These are phyloP conservation scores for Cerastis leucographa DNA, from an alignment of 2,888 invertebrate species.

Conservation along the genomic window DNA sequence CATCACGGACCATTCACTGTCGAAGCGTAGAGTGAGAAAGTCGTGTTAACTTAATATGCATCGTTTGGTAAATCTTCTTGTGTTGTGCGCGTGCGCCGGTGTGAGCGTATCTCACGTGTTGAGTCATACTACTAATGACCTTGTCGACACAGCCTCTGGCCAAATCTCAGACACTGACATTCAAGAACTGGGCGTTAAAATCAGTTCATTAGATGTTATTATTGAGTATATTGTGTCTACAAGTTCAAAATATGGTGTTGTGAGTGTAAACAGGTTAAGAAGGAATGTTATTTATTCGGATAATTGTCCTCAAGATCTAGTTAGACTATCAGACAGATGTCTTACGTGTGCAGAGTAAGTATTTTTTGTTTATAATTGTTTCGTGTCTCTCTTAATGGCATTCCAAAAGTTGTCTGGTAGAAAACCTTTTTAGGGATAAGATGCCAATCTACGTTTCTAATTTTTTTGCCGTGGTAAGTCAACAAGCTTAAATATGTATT, in stretches of 20 bases:
- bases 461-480: not conserved
- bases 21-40: slow-evolving; percentile 44
- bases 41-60: slow-evolving; percentile 48
- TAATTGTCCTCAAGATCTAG: slow-evolving; percentile 20
- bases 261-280: slow-evolving; percentile 5
- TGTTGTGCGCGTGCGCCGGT: slow-evolving; percentile 43
- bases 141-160: slow-evolving; percentile 38
- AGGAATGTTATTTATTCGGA: slow-evolving; percentile 39
- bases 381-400: not conserved
- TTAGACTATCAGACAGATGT: slow-evolving; percentile 28
- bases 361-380: not conserved
- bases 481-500: not conserved
- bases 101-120: slow-evolving; percentile 38
- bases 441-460: not conserved
- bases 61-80: slow-evolving; percentile 26
- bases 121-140: slow-evolving; percentile 36
- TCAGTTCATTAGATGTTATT: slow-evolving; percentile 5
- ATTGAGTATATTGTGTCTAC: not conserved
- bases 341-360: slow-evolving; percentile 52
- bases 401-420: not conserved
- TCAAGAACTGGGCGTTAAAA: not conserved
- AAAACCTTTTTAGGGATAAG: not conserved
- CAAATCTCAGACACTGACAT: not conserved
- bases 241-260: not conserved
- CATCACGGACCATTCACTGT: slow-evolving; percentile 36